Evolutionary conservation across 2,888 invertebrate species (phyloP), one percentile per base, ranked within the genome.

Genomic region (Morpho helenor): DNA sequence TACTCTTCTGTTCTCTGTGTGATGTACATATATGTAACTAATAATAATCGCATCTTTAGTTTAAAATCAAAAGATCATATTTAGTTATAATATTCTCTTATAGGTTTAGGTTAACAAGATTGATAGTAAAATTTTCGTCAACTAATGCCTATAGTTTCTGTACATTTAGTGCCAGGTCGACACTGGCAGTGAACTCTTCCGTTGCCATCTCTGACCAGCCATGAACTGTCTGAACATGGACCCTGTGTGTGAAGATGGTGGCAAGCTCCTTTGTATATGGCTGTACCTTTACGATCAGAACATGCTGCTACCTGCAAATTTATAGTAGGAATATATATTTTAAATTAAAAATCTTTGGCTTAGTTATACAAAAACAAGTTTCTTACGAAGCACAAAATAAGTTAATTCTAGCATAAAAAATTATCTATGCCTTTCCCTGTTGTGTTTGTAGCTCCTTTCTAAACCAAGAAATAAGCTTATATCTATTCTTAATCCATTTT

Each of bases 221-320:
- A 91, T 66, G 95, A 93, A 0, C 95, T 94, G 0, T 92, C 91
- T 0, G 91, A 84, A 68, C 96, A 97, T 0, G 96, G 96, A 0
- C 96, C 96, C 68, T 94, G 94, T 0, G 94, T 93, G 77, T 96
- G 95, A 16, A 96, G 87, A 67, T 94, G 94, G 75, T 95, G 93
- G 76, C 96, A 97, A n/a, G 92, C 92, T 8, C 93, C 92, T 62
- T 94, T 93, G 69, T 93, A 92, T 6, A 92, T 83, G 0, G 94
- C 94, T 72, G 93, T 92, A 0, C 95, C 95, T 0, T 91, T 87
- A 0, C 91, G 91, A 0, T 89, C 84, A 8, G 92, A 91, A 68
- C 95, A 95, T 0, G 87, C 81, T 60, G 88, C 88, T 44, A 80
- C 77, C 89, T 90, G 77, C 31, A 31, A 31, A 31, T 31, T 31